A percentile compares a stretch with the other conserved stretches of the same genome.
Evolutionary conservation across 2,113 vertebrate species (phyloP).

Genomic region (Cheilinus undulatus): DNA sequence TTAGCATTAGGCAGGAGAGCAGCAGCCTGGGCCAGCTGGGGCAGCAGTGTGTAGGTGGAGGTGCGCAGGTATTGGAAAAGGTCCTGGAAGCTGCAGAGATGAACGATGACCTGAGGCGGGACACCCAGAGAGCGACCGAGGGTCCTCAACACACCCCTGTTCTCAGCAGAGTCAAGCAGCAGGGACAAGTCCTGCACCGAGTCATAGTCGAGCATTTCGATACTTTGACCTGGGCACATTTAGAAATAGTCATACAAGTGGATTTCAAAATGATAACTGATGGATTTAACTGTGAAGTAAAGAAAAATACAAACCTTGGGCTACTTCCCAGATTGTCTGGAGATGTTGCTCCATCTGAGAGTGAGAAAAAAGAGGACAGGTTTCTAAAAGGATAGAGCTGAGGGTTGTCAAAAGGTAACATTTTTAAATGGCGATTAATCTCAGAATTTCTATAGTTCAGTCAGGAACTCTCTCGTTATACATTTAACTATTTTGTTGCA

Average conservation of each 20-base stretch:
- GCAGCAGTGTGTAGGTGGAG: slow-evolving; percentile 72
- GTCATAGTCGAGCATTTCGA: slow-evolving; percentile 73
- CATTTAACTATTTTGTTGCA: too few species aligned
- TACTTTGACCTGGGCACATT: slow-evolving; percentile 53
- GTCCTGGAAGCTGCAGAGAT: slow-evolving; percentile 70
- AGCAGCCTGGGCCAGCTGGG: slow-evolving; percentile 70
- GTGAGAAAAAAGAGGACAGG: not conserved
- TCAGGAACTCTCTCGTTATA: too few species aligned
- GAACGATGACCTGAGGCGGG: slow-evolving; percentile 58
- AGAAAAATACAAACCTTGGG: slow-evolving; percentile 57
- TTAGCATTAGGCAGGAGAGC: slow-evolving; percentile 62
- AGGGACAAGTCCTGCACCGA: slow-evolving; percentile 73
- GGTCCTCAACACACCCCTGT: slow-evolving; percentile 34
- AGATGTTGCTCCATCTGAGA: slow-evolving; percentile 71
- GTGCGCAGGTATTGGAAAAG: slow-evolving; percentile 77
- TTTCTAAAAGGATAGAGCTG: not conserved
- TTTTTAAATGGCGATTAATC: too few species aligned
- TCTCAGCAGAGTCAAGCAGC: slow-evolving; percentile 58
- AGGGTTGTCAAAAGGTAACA: too few species aligned
- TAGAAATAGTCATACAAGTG: not conserved
- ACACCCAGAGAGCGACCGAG: slow-evolving; percentile 62
- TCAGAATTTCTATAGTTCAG: too few species aligned
- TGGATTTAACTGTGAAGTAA: not conserved
- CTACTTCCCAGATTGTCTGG: slow-evolving; percentile 64
- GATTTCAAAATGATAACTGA: not conserved